Conservation (phyloP, 1,140 invertebrate species). For the Colletes latitarsis region DNA sequence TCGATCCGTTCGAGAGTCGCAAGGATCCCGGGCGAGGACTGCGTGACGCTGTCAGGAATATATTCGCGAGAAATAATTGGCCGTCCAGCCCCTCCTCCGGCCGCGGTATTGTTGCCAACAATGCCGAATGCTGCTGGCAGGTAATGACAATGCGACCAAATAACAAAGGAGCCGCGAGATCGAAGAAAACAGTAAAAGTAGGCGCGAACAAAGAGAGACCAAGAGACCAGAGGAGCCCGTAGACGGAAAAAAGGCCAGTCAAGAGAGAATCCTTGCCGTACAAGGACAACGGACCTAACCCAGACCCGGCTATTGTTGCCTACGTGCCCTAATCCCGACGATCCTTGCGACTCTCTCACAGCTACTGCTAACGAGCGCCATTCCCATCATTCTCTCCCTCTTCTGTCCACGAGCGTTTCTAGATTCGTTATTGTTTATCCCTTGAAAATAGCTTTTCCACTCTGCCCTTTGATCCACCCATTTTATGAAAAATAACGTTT, state of each 20-base stretch:
- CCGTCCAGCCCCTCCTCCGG: background rate
- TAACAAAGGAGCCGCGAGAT: conserved; percentile 51
- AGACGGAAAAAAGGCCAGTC: conserved; percentile 45
- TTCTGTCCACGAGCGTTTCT: background rate
- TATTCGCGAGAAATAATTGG: conserved; percentile 36
- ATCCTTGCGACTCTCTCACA: conserved; percentile 52
- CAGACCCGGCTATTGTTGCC: conserved; percentile 51
- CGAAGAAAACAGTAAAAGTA: conserved; percentile 51
- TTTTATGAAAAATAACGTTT: too few species aligned
- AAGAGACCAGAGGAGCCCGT: conserved; percentile 1
- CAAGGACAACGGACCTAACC: conserved; percentile 41
- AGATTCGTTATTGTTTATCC: background rate
- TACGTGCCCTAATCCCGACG: conserved; percentile 54
- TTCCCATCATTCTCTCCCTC: conserved; percentile 60
- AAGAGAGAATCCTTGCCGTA: conserved; percentile 50
- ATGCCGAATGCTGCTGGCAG: conserved; percentile 18
- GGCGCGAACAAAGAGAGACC: background rate
- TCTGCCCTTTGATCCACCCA: too few species aligned
- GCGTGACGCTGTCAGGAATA: background rate
- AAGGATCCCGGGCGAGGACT: background rate
- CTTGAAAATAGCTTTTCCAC: too few species aligned
- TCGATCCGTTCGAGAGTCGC: background rate
- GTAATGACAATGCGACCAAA: conserved; percentile 34
- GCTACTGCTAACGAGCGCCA: conserved; percentile 63
- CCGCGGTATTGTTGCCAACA: conserved; percentile 25